A percentile compares a stretch with the other conserved stretches of the same genome.
These are phyloP conservation scores for Ictidomys tridecemlineatus DNA, from an alignment of 2,113 vertebrate species.

Conservation along the genomic window DNA sequence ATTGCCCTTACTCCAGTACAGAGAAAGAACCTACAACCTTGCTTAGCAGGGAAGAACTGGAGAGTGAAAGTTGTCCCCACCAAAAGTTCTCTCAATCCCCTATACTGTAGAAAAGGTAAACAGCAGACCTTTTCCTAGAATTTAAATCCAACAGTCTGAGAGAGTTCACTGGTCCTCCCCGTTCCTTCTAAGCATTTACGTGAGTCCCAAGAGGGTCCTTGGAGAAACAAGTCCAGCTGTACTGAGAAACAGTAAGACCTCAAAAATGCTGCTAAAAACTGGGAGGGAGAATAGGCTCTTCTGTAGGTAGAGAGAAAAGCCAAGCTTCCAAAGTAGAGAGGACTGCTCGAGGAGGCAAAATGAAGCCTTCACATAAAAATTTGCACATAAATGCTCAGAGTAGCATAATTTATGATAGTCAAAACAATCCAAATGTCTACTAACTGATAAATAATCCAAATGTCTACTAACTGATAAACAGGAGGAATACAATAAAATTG, in stretches of 20 bases:
- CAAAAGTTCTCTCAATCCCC: background rate
- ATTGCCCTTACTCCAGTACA: background rate
- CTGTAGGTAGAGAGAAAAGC: background rate
- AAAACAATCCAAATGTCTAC: slow-evolving; percentile 6
- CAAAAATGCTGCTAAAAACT: background rate
- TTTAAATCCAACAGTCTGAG: background rate
- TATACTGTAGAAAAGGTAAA: background rate
- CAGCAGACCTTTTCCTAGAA: background rate
- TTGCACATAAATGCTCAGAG: background rate
- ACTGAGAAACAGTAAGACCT: background rate
- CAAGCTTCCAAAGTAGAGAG: background rate
- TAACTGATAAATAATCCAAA: slow-evolving; percentile 14
- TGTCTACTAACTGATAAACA: background rate
- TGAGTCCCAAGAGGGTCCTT: background rate
- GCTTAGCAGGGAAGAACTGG: background rate
- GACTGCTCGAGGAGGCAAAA: background rate
- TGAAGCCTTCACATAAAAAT: background rate
- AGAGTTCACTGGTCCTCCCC: background rate
- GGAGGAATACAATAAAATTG: background rate
- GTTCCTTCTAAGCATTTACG: background rate
- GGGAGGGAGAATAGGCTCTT: background rate
- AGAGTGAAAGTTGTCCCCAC: background rate
- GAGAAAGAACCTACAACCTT: background rate
- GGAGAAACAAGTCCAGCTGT: background rate
- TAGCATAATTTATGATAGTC: background rate